Base-by-base conservation (phyloP, 2,888 invertebrate species). In the Hyposoter dolosus region DNA sequence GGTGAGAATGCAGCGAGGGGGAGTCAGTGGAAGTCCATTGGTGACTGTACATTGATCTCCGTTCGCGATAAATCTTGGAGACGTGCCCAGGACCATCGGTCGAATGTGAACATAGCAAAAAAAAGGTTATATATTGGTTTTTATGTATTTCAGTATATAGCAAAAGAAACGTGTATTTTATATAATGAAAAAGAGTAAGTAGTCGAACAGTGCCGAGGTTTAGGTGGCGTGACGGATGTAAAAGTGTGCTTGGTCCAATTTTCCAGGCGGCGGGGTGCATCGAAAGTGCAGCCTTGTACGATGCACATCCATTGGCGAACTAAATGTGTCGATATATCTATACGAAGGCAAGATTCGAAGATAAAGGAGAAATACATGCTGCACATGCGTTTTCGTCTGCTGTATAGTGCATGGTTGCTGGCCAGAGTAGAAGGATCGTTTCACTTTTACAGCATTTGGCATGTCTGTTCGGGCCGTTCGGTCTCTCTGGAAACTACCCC, bases 241-340 rank as follows among this genome's bases (percentile, higher is more conserved):
- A 87, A 84, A 84, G 80, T 85, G 83, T 77, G 66, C 81, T 72
- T 50, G 69, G 80, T 80, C 79, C 85, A 85, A 87, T 85, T 87
- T 85, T 87, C 85, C 87, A 85, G 81, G 87, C 81, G 81, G 83
- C 82, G 79, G 53, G 77, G 63, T 66, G 83, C 87, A 85, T 87
- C 83, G 85, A 87, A 87, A 85, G 85, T 87, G 83, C 80, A 80
- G 72, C 77, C 56, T 77, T 72, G 76, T 60, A 85, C 76, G 79
- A 83, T 87, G 40, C 82, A 81, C 80, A 85, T 82, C 79, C 78
- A 63, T 85, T 65, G 43, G 65, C 45, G 10, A 79, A 28, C 56
- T 56, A 15, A 3, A 60, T 28, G 28, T 28, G 28, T 4, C 4
- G 4, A 60, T 28, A 60, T 60, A n/a, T n/a, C 17, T 50, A 15